Evolutionary conservation across 2,888 invertebrate species (phyloP), one percentile per base, ranked within the genome.

Genomic region (Pachycephus smyrnensis): DNA sequence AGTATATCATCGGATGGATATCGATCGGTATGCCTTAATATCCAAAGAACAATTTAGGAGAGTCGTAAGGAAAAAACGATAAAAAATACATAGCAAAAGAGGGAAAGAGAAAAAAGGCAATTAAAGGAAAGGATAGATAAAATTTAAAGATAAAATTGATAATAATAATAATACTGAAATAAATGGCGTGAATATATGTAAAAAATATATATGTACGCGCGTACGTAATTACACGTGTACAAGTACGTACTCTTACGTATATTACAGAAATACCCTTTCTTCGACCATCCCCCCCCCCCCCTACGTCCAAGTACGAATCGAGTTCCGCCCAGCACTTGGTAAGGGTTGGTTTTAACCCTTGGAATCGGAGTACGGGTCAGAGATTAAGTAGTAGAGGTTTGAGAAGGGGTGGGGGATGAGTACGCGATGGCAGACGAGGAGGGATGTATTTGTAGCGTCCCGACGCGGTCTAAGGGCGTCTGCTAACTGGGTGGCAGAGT

Each of bases 311-410:
- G 55, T 15, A 3, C 23, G 23, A 55, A 6, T 55, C 23, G 55
- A 55, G 55, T 23, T 55, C 2, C 23, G 40, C 40, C 40, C 12
- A 4, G 40, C 23, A 9, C 23, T 40, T 40, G 55, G 31, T 32
- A 73, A 36, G 75, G 77, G 77, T 75, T 75, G 77, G 75, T 75
- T 77, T 77, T 35, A 73, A 55, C 55, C 23, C 23, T 9, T 55
- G 23, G 23, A 55, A 55, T 55, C 55, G 55, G 55, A 55, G 55
- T 73, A 73, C n/a, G 68, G 32, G 73, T 73, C 71, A 73, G 73
- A 73, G 40, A 78, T 73, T 55, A 36, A 74, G 73, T 75, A 32
- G 11, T 36, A 32, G 74, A 31, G 76, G 71, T 30, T 69, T 73
- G 33, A 73, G n/a, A 76, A 76, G 76, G 75, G 32, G 68, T 37